These are phyloP conservation scores for Apotomis betuletana DNA, from an alignment of 2,888 invertebrate genomes.

Conservation along the genomic window DNA sequence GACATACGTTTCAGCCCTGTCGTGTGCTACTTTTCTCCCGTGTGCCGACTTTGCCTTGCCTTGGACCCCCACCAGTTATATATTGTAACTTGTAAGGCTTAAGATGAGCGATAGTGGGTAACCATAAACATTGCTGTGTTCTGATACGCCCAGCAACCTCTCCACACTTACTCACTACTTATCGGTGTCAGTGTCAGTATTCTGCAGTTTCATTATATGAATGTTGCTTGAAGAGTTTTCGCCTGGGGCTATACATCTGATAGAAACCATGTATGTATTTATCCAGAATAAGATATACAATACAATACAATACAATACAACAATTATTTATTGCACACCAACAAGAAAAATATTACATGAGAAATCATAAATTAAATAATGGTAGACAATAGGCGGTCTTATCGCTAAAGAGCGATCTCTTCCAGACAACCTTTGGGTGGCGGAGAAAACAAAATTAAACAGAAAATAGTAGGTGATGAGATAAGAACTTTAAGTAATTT, in stretches of 20 bases:
- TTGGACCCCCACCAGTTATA: conserved; percentile 46
- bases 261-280: too few species aligned
- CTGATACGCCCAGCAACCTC: conserved; percentile 52
- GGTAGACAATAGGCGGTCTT: too few species aligned
- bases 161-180: conserved; percentile 29
- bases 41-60: not conserved
- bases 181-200: conserved; percentile 12
- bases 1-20: not conserved
- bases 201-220: conserved; percentile 16
- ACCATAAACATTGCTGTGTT: conserved; percentile 73
- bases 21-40: not conserved
- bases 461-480: too few species aligned
- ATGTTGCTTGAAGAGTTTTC: not conserved
- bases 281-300: too few species aligned
- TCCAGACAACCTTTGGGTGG: too few species aligned
- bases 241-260: not conserved
- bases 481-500: too few species aligned
- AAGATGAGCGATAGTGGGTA: conserved; percentile 69
- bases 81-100: conserved; percentile 50
- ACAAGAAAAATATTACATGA: too few species aligned
- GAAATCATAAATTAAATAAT: too few species aligned
- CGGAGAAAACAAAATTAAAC: too few species aligned
- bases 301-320: too few species aligned
- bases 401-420: too few species aligned
- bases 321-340: too few species aligned